Evolutionary conservation across 2,797 vertebrate genomes (phyloP), one percentile per base, ranked within the genome.

Genomic region (Cyprinella venusta): DNA sequence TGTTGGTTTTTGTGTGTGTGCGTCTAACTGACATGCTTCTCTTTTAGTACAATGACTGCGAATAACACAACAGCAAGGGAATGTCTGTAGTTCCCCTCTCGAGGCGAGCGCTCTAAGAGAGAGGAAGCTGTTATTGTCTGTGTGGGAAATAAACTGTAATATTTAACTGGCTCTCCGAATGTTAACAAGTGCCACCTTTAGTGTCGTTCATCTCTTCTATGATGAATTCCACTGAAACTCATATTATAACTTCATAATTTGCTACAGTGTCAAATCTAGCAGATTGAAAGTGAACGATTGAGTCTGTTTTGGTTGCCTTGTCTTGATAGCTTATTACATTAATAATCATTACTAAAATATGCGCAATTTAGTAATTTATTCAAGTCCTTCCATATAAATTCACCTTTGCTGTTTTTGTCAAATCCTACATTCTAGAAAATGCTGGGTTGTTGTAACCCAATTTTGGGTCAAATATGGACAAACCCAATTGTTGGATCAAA

Each of bases 141-240:
- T 24, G 64, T 38, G 64, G 26, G 48, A 50, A 36, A 24, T 38
- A 79, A 79, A 6, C 36, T 36, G 36, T 36, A 36, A 36, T 36
- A 50, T 64, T 78, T 75, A 38, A 38, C 19, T 56, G 50, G 6
- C 42, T 78, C 38, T 76, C 42, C 3, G 19, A 78, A 64, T 77
- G 59, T 33, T 38, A 77, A 26, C 59, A 33, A 18, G 13, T 63
- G 21, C 52, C 9, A 59, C 4, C 52, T 40, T 2, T 33, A 4
- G 21, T 15, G 10, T 76, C n/a, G 45, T 76, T 63, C 9, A 15
- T 42, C 18, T 64, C 13, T 24, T 76, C 52, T 75, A 9, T 2
- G 2, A 64, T 61, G 9, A 42, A 64, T 45, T 64, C 4, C 38
- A 42, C n/a, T 21, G 48, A 61, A 15, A 61, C n/a, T 26, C 19